Base-by-base conservation (phyloP, 2,797 vertebrate genomes). In the Lerista edwardsae region DNA sequence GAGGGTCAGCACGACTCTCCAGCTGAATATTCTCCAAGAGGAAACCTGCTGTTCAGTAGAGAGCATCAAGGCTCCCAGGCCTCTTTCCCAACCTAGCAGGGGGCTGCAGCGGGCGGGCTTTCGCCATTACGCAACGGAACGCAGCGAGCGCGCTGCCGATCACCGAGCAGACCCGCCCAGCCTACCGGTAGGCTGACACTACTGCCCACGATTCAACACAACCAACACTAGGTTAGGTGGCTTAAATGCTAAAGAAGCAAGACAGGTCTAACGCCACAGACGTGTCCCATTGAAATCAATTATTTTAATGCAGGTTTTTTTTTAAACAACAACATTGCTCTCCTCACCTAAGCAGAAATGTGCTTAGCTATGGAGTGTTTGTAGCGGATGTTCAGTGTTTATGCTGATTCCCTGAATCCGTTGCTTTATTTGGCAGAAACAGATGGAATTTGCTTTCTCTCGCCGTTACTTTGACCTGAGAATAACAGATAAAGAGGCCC, bases 401-500 rank as follows among this genome's bases (percentile, higher is more conserved):
- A 5, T 69, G 34, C 31, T 73, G 47, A 72, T 84, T 80, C 34
- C 29, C 73, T 41, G 44, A 77, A 84, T 81, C 31, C 14, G 65
- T 36, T 65, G 44, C 19, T 75, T 34, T 47, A 57, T 72, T 82
- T 68, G 47, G n/a, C 39, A 89, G 69, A 82, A 86, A 47, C 8
- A 77, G 44, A 79, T 14, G 25, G 23, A 34, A 83, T 61, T 86
- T 78, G 69, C 67, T 88, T 36, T 64, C 71, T 4, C 14, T 29
- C 83, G 17, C 44, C 61, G 65, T 14, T 62, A 25, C 31, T 77
- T 85, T 84, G 71, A 89, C 39, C 31, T 74, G 44, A 79, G 12
- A 77, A 5, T 57, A 59, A 64, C 12, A 68, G 80, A 86, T 86
- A 82, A 83, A 86, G 10, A 27, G 36, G 57, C 61, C 23, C 23